Conservation (phyloP, 2,888 invertebrate species). For the Tribolium freemani region DNA sequence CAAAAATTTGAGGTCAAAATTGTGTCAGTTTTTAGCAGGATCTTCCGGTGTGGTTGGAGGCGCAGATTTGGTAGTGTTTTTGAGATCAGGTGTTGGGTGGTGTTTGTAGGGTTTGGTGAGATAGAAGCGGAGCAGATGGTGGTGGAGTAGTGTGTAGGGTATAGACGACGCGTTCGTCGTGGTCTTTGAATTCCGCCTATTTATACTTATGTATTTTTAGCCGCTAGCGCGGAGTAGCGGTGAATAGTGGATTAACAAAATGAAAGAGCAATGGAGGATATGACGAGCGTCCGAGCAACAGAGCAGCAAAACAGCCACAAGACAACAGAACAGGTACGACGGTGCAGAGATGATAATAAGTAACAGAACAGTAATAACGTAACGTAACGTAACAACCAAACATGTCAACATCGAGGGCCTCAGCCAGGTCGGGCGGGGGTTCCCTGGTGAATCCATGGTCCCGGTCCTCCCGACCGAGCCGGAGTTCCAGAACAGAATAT, state of each 20-base stretch:
- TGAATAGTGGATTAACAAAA: slow-evolving; percentile 62
- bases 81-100: background rate
- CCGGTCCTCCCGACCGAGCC: slow-evolving; percentile 51
- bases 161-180: slow-evolving; percentile 55
- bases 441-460: slow-evolving; percentile 41
- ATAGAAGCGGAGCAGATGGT: slow-evolving; percentile 47
- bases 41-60: no score
- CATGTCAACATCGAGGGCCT: slow-evolving; percentile 63
- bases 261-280: slow-evolving; percentile 59
- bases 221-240: slow-evolving; percentile 64
- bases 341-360: slow-evolving; percentile 56
- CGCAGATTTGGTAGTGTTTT: no score
- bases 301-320: slow-evolving; percentile 57
- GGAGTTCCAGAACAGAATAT: slow-evolving; percentile 64
- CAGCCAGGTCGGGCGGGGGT: slow-evolving; percentile 53
- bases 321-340: slow-evolving; percentile 56
- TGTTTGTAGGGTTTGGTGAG: slow-evolving; percentile 4
- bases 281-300: slow-evolving; percentile 54
- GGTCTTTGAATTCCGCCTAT: slow-evolving; percentile 63
- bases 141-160: slow-evolving; percentile 51
- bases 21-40: no score
- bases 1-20: no score
- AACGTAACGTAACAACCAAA: slow-evolving; percentile 55
- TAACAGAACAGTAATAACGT: slow-evolving; percentile 53
- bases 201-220: slow-evolving; percentile 66